Conservation (phyloP, 2,888 invertebrate genomes). For the Branchipolynoe longqiensis region DNA sequence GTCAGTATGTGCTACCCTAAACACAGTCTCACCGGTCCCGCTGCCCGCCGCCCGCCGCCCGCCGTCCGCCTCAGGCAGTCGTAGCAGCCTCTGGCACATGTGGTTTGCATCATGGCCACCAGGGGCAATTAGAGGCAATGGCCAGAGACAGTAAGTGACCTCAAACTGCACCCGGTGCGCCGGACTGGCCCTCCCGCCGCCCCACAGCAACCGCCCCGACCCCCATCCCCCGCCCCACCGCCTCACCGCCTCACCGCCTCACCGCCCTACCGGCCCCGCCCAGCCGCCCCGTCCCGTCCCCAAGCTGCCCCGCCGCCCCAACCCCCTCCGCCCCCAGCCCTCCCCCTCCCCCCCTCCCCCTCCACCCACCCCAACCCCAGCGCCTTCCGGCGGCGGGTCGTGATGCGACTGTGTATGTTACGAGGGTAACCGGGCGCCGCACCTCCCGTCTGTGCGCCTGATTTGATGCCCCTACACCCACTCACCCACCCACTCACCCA, state of each 20-base stretch:
- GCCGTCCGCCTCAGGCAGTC: too few species aligned
- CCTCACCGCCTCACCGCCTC: background rate
- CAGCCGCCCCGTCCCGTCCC: background rate
- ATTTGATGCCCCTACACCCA: too few species aligned
- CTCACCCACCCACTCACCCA: too few species aligned
- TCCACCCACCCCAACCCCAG: too few species aligned
- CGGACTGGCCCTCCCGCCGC: background rate
- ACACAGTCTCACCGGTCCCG: too few species aligned
- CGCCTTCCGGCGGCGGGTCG: conserved; percentile 10
- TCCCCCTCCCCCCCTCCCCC: background rate
- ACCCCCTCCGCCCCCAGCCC: background rate
- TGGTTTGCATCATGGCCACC: conserved; percentile 25
- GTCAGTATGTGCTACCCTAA: too few species aligned
- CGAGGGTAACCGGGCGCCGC: too few species aligned
- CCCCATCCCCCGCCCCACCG: background rate
- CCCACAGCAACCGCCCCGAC: too few species aligned
- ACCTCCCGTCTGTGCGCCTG: too few species aligned
- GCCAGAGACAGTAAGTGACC: conserved; percentile 35
- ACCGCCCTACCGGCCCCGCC: background rate
- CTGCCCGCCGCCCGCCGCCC: too few species aligned
- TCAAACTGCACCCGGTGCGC: conserved; percentile 9
- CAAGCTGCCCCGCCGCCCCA: background rate
- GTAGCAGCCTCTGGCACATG: conserved; percentile 7
- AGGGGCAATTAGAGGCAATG: conserved; percentile 35
- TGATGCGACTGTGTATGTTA: conserved; percentile 21